Conservation (phyloP, 2,888 invertebrate genomes). For the Parthenolecanium corni region DNA sequence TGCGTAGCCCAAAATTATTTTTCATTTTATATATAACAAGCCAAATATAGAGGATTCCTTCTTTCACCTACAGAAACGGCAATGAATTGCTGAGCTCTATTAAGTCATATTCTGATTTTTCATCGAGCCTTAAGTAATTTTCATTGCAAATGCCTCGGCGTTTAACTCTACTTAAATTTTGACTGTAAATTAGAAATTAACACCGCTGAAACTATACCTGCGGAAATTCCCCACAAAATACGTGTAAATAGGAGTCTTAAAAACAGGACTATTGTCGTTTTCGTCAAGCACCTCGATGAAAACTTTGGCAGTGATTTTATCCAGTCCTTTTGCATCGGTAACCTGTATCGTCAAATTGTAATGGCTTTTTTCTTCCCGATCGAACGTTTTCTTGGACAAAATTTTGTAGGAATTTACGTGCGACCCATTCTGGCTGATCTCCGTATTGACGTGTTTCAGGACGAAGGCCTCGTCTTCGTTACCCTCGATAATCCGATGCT, state of each 20-base stretch:
- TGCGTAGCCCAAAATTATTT: no score
- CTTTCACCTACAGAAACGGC: no score
- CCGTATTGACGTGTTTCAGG: conserved; percentile 48
- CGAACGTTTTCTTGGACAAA: conserved; percentile 62
- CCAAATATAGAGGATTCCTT: no score
- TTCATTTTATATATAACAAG: no score
- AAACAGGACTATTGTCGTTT: conserved; percentile 84
- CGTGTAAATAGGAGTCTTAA: conserved; percentile 63
- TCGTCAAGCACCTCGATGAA: conserved; percentile 66
- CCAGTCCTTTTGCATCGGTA: conserved; percentile 64
- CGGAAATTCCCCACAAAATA: conserved; percentile 40
- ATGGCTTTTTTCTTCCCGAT: conserved; percentile 58
- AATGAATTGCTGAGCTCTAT: no score
- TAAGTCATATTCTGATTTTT: no score
- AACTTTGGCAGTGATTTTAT: conserved; percentile 68
- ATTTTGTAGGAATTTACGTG: conserved; percentile 65
- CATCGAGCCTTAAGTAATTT: no score
- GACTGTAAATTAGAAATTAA: no score
- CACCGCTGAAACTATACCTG: no score
- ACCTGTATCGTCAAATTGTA: conserved; percentile 71
- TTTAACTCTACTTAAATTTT: no score
- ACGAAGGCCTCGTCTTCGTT: conserved; percentile 64
- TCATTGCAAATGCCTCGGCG: no score
- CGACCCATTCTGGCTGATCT: conserved; percentile 36
- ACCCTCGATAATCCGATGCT: conserved; percentile 52